A percentile compares a stretch with the other conserved stretches of the same genome.
Conservation (phyloP, 1,140 invertebrate species). For the Drosophila equinoxialis region DNA sequence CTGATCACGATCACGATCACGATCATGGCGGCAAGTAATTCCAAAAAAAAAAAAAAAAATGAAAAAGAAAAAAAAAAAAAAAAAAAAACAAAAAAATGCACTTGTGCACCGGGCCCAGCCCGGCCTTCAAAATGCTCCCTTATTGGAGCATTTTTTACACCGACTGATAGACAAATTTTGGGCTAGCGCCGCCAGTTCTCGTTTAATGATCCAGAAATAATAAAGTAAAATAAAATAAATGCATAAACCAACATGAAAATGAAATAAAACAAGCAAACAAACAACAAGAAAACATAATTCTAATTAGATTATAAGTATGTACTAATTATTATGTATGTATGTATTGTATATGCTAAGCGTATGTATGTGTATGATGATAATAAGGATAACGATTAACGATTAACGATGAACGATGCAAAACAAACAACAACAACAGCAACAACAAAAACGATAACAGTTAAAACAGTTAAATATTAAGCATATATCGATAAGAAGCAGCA, state of each 20-base stretch:
- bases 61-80: too few species aligned
- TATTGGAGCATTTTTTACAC: slow-evolving; percentile 60
- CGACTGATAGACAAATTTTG: slow-evolving; percentile 71
- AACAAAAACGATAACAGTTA: slow-evolving; percentile 13
- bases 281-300: slow-evolving; percentile 20
- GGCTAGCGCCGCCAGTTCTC: slow-evolving; percentile 59
- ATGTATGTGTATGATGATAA: slow-evolving; percentile 15
- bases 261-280: slow-evolving; percentile 16
- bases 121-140: slow-evolving; percentile 48
- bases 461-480: slow-evolving; percentile 6
- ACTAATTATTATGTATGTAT: slow-evolving; percentile 30
- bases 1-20: slow-evolving; percentile 45
- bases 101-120: slow-evolving; percentile 51
- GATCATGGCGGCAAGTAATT: slow-evolving; percentile 42
- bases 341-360: slow-evolving; percentile 19
- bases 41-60: background rate
- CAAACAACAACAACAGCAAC: too few species aligned
- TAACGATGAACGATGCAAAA: too few species aligned
- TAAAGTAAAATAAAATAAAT: slow-evolving; percentile 4
- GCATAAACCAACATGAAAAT: slow-evolving; percentile 6
- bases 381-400: slow-evolving; percentile 13
- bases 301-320: slow-evolving; percentile 25
- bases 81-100: slow-evolving; percentile 10
- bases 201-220: slow-evolving; percentile 52
- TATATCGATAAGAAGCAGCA: background rate